Evolutionary conservation across 1,140 invertebrate genomes (phyloP), one percentile per base, ranked within the genome.

Genomic region (Zaprionus camerounensis): DNA sequence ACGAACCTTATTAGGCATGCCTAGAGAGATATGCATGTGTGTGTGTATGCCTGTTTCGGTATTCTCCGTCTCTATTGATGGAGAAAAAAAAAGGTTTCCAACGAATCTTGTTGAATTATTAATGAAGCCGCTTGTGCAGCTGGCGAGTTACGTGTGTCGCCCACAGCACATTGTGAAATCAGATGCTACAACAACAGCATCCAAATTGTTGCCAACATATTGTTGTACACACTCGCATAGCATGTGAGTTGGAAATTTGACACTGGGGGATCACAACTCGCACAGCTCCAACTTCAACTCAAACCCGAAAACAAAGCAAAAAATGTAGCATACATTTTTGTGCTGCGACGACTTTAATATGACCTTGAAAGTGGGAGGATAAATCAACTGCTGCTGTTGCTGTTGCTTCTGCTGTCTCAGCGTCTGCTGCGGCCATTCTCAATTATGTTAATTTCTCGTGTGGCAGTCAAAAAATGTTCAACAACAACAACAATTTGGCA

Each of bases 61-160:
- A 34, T 72, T 61, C 13, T 57, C 75, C 71, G 83, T 61, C 13
- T 58, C 75, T 76, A 88, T 88, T 87, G 83, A 88, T 87, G 77
- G 26, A 34, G 55, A 22, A 34, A 26, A 24, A 76, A 76, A 87
- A 87, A 88, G 84, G 74, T 88, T 75, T 56, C 46, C 72, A 58
- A 44, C 61, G 70, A 66, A 81, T 81, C 57, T 74, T 82, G 76
- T 81, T 90, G 85, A 90, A 90, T 90, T 90, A 90, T 90, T 90
- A 91, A 90, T 90, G 81, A 90, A 90, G 75, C 69, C 56, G 44
- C 69, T 69, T 66, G 62, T 67, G 71, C 80, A 64, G 31, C 58
- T 46, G 56, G 44, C 22, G 46, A 24, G 41, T 2, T 12, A 46
- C 49, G 63, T 72, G 63, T 72, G 49, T 69, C 15, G 53, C 28